These are phyloP conservation scores for Coenobita brevimanus DNA, from an alignment of 1,140 invertebrate species.

Conservation along the genomic window DNA sequence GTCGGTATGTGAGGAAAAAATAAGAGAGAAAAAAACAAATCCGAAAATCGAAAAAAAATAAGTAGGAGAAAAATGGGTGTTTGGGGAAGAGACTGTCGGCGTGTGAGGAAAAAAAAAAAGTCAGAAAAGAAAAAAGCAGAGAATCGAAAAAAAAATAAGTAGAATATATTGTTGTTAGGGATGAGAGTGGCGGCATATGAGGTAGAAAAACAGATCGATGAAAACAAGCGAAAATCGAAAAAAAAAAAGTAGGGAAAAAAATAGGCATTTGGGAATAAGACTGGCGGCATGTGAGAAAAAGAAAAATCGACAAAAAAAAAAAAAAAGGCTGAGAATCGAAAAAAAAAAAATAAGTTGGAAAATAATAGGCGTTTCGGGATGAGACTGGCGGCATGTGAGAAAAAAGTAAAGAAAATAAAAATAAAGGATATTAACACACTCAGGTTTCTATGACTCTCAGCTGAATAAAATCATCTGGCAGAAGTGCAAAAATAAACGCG, in stretches of 20 bases:
- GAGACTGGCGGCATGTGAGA: background rate
- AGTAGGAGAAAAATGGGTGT: background rate
- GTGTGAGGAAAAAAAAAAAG: background rate
- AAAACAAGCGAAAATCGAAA: too few species aligned
- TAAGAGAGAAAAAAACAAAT: background rate
- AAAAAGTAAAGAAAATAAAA: background rate
- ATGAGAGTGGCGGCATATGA: too few species aligned
- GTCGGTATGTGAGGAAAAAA: too few species aligned
- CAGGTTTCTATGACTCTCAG: too few species aligned
- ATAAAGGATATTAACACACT: background rate
- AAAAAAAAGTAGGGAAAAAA: too few species aligned
- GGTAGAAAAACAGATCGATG: too few species aligned
- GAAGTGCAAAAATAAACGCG: background rate
- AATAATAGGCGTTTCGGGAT: background rate
- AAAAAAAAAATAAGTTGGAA: background rate
- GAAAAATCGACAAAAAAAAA: too few species aligned
- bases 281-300: too few species aligned
- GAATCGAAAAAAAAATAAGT: background rate
- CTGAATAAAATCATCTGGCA: background rate
- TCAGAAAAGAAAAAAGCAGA: background rate
- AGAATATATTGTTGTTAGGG: too few species aligned
- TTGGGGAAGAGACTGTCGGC: background rate
- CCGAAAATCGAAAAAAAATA: too few species aligned
- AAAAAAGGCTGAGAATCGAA: too few species aligned
- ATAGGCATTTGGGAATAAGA: too few species aligned